A percentile compares a stretch with the other conserved stretches of the same genome.
Evolutionary conservation across 2,888 invertebrate species (phyloP).

Genomic region (Lymantria monacha): DNA sequence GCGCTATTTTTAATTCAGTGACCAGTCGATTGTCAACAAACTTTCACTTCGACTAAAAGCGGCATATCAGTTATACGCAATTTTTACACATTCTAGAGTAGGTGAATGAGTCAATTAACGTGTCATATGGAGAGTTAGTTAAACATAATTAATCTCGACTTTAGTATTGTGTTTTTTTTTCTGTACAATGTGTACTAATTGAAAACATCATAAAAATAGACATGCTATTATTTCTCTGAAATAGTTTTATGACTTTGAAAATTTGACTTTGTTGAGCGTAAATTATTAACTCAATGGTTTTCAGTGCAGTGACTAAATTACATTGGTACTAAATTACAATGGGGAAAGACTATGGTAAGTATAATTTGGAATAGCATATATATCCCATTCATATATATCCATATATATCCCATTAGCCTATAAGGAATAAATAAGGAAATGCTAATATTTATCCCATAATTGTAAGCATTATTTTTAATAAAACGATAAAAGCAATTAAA

Average conservation of each 20-base stretch:
- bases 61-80: conserved; percentile 20
- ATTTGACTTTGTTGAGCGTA: not conserved
- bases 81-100: not conserved
- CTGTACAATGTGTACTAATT: not conserved
- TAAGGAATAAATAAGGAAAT: no score
- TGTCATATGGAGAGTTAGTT: not conserved
- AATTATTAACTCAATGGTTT: not conserved
- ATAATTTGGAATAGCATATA: no score
- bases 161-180: not conserved
- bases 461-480: no score
- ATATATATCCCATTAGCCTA: no score
- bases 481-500: no score
- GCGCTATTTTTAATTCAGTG: conserved; percentile 5
- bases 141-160: not conserved
- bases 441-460: no score
- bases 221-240: not conserved
- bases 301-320: not conserved
- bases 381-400: no score
- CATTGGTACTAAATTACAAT: not conserved
- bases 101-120: not conserved
- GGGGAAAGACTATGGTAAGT: not conserved
- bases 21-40: conserved; percentile 25
- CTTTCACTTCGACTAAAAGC: conserved; percentile 23
- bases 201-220: not conserved
- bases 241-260: not conserved